Base-by-base conservation (phyloP, 2,888 invertebrate genomes). In the Patella pellucida region DNA sequence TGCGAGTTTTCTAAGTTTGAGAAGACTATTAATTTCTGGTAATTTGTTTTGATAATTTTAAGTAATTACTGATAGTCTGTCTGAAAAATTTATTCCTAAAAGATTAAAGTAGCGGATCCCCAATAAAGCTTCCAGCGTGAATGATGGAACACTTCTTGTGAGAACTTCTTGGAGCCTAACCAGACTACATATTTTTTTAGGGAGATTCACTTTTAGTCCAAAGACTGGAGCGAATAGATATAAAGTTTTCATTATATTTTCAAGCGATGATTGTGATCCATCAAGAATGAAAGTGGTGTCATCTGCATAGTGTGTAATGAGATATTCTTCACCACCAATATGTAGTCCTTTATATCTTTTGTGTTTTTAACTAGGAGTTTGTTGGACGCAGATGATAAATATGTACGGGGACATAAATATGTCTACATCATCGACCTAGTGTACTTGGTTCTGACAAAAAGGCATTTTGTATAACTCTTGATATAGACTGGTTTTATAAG, bases 371-470 rank as follows among this genome's bases (percentile, higher is more conserved):
- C 54, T 3, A 67, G 27, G 14, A 69, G n/a, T 23, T 62, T 7
- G 72, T 51, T 76, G 69, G 19, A 69, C 73, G 50, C 76, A 69
- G 15, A 73, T n/a, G 3, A 76, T 31, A 23, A 73, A 76, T 5
- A 73, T 50, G 41, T 73, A 70, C 19, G 62, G 76, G 0, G 73
- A n/a, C 15, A 76, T 69, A 70, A 0, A 69, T 52, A 31, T 76
- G 73, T 51, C 70, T 27, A 73, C 72, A 72, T 4, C 72, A 70
- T 7, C 73, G 50, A 16, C 51, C 23, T 14, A 75, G 56, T 27
- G 54, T 11, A 3, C 71, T 27, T 1, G n/a, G 15, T 16, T 27
- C n/a, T 31, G 70, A 74, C n/a, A 54, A 19, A 1, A 50, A 12
- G 23, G 68, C 23, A 50, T 67, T 27, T 54, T 15, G 19, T 62